These are phyloP conservation scores for Lutraria rhynchaena DNA, from an alignment of 1,140 invertebrate genomes.

Conservation along the genomic window DNA sequence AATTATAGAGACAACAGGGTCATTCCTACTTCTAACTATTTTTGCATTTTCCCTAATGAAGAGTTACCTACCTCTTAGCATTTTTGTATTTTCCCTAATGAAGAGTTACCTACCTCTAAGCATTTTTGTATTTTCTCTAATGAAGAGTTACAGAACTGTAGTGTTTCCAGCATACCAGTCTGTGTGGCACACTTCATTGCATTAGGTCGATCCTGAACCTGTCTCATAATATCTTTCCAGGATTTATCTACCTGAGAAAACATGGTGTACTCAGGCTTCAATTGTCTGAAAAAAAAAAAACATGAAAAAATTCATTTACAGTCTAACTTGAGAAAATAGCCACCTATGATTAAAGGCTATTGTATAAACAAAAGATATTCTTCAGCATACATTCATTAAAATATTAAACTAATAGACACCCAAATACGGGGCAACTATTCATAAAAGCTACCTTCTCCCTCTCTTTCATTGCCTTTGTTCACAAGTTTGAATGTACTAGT, in stretches of 20 bases:
- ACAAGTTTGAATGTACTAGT: too few relatives aligned
- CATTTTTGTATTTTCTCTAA: slow-evolving; percentile 82
- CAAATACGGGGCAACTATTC: too few relatives aligned
- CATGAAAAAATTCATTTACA: not conserved
- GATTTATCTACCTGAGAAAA: slow-evolving; percentile 91
- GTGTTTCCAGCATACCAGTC: slow-evolving; percentile 80
- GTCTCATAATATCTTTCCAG: slow-evolving; percentile 91
- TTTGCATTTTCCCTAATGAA: slow-evolving; percentile 81
- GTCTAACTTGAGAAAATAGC: not conserved
- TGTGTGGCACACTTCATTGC: slow-evolving; percentile 80
- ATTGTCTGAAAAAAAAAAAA: slow-evolving; percentile 84
- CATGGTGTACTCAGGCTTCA: slow-evolving; percentile 91
- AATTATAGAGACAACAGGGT: too few relatives aligned
- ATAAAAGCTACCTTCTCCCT: too few relatives aligned
- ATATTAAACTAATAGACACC: too few relatives aligned
- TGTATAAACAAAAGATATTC: not conserved
- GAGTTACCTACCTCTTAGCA: slow-evolving; percentile 77
- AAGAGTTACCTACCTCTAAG: slow-evolving; percentile 76
- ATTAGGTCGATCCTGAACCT: slow-evolving; percentile 80
- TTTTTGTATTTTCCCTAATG: slow-evolving; percentile 81
- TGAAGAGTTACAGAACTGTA: slow-evolving; percentile 76
- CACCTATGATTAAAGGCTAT: not conserved
- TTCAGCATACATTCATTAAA: too few relatives aligned
- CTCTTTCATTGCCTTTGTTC: too few relatives aligned
- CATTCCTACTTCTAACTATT: slow-evolving; percentile 80